phyloP scores from a whole-genome alignment of 2,888 invertebrate genomes.

The Erebia aethiops region DNA sequence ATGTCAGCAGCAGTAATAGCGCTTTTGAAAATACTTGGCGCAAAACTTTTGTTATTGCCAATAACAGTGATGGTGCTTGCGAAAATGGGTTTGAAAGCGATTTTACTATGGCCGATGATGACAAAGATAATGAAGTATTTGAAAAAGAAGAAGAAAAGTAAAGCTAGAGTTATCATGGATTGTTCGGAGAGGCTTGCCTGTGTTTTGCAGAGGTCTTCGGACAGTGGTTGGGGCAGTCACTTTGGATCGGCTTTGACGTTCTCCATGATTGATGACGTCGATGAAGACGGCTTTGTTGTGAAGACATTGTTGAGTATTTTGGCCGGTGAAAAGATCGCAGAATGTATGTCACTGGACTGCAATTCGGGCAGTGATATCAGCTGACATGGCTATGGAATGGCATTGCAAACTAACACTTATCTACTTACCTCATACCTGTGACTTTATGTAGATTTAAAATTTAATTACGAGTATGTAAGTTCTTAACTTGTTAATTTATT shows the following conservation, averaged over 20 bases:
- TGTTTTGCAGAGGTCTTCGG: conserved; percentile 63
- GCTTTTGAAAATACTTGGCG: conserved; percentile 67
- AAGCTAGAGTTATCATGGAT: conserved; percentile 67
- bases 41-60: conserved; percentile 71
- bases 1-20: conserved; percentile 70
- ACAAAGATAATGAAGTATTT: conserved; percentile 73
- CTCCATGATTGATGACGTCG: conserved; percentile 68
- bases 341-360: conserved; percentile 77
- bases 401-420: conserved; percentile 30
- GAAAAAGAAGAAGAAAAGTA: conserved; percentile 71
- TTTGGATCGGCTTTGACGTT: conserved; percentile 73
- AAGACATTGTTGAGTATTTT: conserved; percentile 70
- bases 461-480: too few species aligned
- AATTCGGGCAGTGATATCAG: conserved; percentile 74
- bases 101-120: conserved; percentile 75
- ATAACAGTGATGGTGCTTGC: conserved; percentile 63
- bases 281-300: conserved; percentile 66
- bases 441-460: conserved; percentile 19
- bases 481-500: too few species aligned
- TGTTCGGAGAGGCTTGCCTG: conserved; percentile 73
- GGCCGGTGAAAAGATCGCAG: conserved; percentile 73
- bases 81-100: conserved; percentile 72
- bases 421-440: neutral
- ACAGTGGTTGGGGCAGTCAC: conserved; percentile 63
- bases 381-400: conserved; percentile 55